Percentiles rank a stretch among this genome's conserved stretches.
Conservation (phyloP, 2,113 vertebrate species). For the Melanocharis versteri region DNA sequence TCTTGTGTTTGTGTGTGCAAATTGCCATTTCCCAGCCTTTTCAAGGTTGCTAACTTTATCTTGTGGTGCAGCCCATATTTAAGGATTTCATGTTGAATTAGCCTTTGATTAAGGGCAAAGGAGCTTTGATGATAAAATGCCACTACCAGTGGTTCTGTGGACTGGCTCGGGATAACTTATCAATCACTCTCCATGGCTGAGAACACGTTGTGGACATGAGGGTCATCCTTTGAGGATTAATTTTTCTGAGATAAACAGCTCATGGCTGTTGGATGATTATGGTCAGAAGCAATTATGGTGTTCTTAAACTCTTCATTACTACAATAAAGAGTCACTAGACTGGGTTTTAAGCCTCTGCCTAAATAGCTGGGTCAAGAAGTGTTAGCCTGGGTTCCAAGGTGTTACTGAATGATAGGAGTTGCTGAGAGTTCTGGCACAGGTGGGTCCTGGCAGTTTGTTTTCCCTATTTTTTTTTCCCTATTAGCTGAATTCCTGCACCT, state of each 20-base stretch:
- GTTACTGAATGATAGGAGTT: not conserved
- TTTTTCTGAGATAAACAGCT: conserved; percentile 12
- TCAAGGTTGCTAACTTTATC: conserved; percentile 34
- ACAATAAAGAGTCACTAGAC: not conserved
- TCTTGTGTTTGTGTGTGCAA: conserved; percentile 42
- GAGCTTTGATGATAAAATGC: conserved; percentile 38
- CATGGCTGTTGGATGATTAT: not conserved
- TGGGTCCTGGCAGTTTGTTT: not conserved
- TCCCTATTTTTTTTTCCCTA: not conserved
- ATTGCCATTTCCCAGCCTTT: conserved; percentile 38
- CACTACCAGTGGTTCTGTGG: not conserved
- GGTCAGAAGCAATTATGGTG: not conserved
- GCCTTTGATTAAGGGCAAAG: conserved; percentile 49
- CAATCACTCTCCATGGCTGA: not conserved
- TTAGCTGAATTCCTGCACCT: not conserved
- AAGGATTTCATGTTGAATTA: conserved; percentile 45
- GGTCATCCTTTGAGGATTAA: conserved; percentile 20
- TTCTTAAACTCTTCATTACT: not conserved
- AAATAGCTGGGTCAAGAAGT: not conserved
- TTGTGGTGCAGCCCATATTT: not conserved
- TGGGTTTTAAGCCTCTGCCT: not conserved
- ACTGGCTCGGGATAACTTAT: not conserved
- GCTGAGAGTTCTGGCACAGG: not conserved
- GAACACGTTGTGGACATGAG: not conserved
- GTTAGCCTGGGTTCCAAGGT: not conserved